Percentiles rank a stretch among this genome's conserved stretches.
Evolutionary conservation across 2,113 vertebrate species (phyloP).

Genomic region (Cyanocitta stelleri): DNA sequence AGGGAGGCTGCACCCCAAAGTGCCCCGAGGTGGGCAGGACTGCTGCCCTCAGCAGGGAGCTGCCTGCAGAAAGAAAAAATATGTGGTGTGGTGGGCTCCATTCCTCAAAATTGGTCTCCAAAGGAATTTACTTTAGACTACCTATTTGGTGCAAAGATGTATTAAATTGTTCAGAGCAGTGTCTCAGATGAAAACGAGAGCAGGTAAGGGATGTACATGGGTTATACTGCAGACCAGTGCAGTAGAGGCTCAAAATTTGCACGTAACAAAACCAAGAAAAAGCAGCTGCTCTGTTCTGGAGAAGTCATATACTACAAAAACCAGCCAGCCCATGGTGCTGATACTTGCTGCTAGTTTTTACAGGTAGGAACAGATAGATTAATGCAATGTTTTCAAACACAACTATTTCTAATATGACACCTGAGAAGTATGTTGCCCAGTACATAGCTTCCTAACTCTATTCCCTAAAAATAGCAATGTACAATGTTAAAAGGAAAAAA

Average conservation of each 20-base stretch:
- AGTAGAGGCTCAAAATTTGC: not conserved
- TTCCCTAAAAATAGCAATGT: not conserved
- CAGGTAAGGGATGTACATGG: fast-evolving
- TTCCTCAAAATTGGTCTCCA: fast-evolving
- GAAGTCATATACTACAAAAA: not conserved
- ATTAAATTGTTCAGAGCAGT: not conserved
- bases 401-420: not conserved
- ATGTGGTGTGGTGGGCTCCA: not conserved
- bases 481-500: not conserved
- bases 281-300: not conserved
- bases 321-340: not conserved
- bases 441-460: not conserved
- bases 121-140: not conserved
- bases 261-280: not conserved
- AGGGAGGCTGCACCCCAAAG: not conserved
- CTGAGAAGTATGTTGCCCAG: not conserved
- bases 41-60: not conserved
- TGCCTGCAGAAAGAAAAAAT: not conserved
- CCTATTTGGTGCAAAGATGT: not conserved
- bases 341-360: not conserved
- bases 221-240: fast-evolving
- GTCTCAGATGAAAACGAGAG: not conserved
- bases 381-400: not conserved
- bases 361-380: not conserved
- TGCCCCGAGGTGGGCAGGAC: not conserved